Base-by-base conservation (phyloP, 2,113 vertebrate genomes). In the Siniperca knerii region DNA sequence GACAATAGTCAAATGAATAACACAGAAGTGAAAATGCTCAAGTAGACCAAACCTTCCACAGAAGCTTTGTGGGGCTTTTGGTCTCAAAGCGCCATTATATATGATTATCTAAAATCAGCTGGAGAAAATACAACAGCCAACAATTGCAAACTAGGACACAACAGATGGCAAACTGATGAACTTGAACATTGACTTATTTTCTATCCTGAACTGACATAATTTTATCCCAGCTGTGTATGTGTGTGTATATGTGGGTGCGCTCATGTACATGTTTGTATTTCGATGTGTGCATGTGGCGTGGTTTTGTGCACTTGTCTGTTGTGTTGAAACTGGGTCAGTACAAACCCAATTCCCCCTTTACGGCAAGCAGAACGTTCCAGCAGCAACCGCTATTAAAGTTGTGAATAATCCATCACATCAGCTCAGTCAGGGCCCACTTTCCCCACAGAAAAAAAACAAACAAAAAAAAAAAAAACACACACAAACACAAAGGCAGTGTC, bases 381-480 rank as follows among this genome's bases (percentile, higher is more conserved):
- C 81, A 85, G 82, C 68, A 90, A 80, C 81, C 87, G 81, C 79
- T 81, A 84, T 85, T 89, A 76, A 79, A 87, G 68, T 68, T 82
- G 86, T 86, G 88, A 93, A 91, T 94, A 92, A 94, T 92, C 88
- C 84, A 92, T 93, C 89, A 79, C 76, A 82, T 77, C 72, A 70
- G 70, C 67, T 77, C 73, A 81, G 57, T 71, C 61, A 23, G 46
- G 57, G 9, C 80, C 11, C 42, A 9, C n/a, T 48, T 64, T 73
- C 60, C 60, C 46, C n/a, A 2, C 23, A 44, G 42, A 37, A 20
- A 57, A 37, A 6, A 37, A 25, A 12, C 25, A 25, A 25, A 25
- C 25, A 25, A 25, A 25, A 25, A 29, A 29, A n/a, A 8, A 1
- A 29, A 29, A 29, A 29, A 29, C 29, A 29, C 29, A 50, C 48